Evolutionary conservation across 2,888 invertebrate genomes (phyloP), one percentile per base, ranked within the genome.

Genomic region (Tricholauxania praeusta): DNA sequence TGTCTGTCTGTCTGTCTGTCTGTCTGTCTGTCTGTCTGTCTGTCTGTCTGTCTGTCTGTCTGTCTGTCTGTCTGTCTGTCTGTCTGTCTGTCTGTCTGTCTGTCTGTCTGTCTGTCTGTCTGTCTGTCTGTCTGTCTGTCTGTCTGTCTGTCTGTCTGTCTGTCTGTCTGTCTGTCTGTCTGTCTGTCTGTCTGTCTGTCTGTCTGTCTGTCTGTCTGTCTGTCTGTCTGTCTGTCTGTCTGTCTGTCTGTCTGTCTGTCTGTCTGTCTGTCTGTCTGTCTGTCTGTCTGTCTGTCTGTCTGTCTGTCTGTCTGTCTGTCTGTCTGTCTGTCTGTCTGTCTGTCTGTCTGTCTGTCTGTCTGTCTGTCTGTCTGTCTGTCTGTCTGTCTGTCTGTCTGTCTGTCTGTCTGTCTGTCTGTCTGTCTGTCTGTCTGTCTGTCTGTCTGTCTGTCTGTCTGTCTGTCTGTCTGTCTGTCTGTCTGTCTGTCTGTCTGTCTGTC

Each of bases 131-230:
- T 65, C 65, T 47, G 65, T 65, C 65, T 39, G 65, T 65, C 65
- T 49, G 65, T 65, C 65, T 65, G 65, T 65, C 65, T 47, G 65
- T 65, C 65, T 39, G 65, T 65, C 65, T 47, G 65, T 65, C 65
- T 65, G 65, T 65, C 65, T 47, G 47, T 68, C 62, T 70, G 57
- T 62, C 60, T 19, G 70, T 57, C 57, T 60, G 62, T 60, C 57
- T 60, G 57, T 60, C 57, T 70, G 62, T 70, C 62, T 32, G 70
- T 60, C 57, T 67, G 57, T 57, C 57, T 32, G 62, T 70, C 62
- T 70, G 62, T 70, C 70, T 32, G 70, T 70, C 70, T 70, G 70
- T 70, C 70, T 19, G 70, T 70, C 70, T 67, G 70, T 70, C 70
- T 19, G 70, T 70, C 70, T 70, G 70, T 70, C 70, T 32, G 70